Percentiles rank a stretch among this genome's conserved stretches.
Conservation (phyloP, 2,888 invertebrate species). For the Chaitophorus viminalis region DNA sequence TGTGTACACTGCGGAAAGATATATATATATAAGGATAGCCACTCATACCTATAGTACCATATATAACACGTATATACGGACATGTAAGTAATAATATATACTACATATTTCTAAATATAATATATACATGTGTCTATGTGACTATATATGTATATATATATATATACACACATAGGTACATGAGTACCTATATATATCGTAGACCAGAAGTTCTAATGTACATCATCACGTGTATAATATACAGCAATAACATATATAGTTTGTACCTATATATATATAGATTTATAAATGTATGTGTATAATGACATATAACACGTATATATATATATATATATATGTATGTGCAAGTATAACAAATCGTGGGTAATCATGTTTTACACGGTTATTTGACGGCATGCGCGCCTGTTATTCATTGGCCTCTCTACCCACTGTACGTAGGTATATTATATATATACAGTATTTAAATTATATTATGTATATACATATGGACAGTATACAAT, state of each 20-base stretch:
- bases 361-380: constrained; percentile 49
- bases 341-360: constrained; percentile 35
- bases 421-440: background rate
- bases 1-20: too few relatives aligned
- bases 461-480: constrained; percentile 9
- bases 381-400: constrained; percentile 28
- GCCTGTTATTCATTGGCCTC: background rate
- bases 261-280: background rate
- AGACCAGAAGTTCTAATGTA: background rate
- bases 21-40: too few relatives aligned
- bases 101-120: too few relatives aligned
- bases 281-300: background rate
- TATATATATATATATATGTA: background rate
- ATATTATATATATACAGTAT: background rate
- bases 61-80: too few relatives aligned
- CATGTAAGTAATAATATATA: too few relatives aligned
- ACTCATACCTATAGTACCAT: too few relatives aligned
- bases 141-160: background rate
- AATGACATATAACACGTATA: background rate
- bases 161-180: background rate
- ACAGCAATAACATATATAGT: too few relatives aligned
- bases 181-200: background rate
- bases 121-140: too few relatives aligned
- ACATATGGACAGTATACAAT: background rate
- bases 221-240: too few relatives aligned